phyloP scores from a whole-genome alignment of 1,140 invertebrate genomes.

The Papilio polyxenes region DNA sequence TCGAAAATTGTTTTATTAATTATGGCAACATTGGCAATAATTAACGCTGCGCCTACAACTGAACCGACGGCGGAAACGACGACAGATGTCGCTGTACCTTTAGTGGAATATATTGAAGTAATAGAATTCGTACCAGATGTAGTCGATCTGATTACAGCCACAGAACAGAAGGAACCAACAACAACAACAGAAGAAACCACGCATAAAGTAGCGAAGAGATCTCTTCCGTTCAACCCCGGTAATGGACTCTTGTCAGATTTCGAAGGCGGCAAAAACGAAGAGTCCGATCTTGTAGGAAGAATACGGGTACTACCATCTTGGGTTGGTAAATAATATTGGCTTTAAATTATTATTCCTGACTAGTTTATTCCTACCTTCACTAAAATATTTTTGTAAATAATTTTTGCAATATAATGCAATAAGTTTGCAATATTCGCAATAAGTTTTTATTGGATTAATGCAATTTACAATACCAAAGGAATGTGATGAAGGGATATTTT shows the following conservation, averaged over 20 bases:
- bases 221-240: conserved; percentile 58
- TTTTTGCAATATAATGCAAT: too few species aligned
- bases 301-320: conserved; percentile 70
- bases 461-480: conserved; percentile 8
- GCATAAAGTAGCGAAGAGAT: conserved; percentile 64
- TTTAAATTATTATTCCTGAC: neutral
- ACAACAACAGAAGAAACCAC: conserved; percentile 44
- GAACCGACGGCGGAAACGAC: conserved; percentile 52
- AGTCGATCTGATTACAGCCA: conserved; percentile 46
- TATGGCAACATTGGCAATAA: conserved; percentile 42
- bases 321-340: conserved; percentile 51
- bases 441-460: neutral
- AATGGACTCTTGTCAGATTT: conserved; percentile 61
- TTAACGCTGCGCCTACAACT: conserved; percentile 27
- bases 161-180: conserved; percentile 44
- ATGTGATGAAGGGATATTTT: neutral
- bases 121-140: conserved; percentile 59
- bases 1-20: conserved; percentile 55
- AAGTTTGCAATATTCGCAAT: neutral
- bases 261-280: conserved; percentile 57
- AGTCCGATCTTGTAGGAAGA: conserved; percentile 61
- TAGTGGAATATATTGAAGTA: conserved; percentile 54
- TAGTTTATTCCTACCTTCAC: neutral
- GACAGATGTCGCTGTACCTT: conserved; percentile 45
- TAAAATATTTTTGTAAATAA: neutral